Evolutionary conservation across 2,888 invertebrate species (phyloP).

Genomic region (Sesia bembeciformis): DNA sequence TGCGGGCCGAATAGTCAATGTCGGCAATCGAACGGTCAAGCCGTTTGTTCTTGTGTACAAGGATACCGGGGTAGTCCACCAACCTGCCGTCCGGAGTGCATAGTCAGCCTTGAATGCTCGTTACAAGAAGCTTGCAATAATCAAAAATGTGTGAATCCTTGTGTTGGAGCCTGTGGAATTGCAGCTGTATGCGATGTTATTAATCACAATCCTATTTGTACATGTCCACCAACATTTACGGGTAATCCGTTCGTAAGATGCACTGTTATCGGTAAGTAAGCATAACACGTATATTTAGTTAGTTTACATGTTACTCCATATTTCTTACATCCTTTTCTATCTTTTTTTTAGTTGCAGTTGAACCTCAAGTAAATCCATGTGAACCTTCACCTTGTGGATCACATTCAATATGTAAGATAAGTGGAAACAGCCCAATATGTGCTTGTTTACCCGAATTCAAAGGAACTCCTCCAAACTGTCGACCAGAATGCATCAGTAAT

Average conservation of each 20-base stretch:
- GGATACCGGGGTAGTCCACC: slow-evolving; percentile 84
- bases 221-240: slow-evolving; percentile 80
- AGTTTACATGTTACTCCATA: neutral
- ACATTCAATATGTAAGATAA: slow-evolving; percentile 80
- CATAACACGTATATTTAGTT: neutral
- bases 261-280: slow-evolving; percentile 52
- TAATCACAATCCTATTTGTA: slow-evolving; percentile 85
- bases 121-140: slow-evolving; percentile 82
- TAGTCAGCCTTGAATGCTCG: slow-evolving; percentile 82
- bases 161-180: slow-evolving; percentile 84
- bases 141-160: slow-evolving; percentile 84
- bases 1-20: slow-evolving; percentile 87
- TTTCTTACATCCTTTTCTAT: neutral
- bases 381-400: slow-evolving; percentile 87
- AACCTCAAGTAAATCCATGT: slow-evolving; percentile 69
- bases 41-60: slow-evolving; percentile 83
- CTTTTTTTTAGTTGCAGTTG: slow-evolving; percentile 27
- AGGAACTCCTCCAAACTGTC: slow-evolving; percentile 83
- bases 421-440: slow-evolving; percentile 81
- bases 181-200: slow-evolving; percentile 82
- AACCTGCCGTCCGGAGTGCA: slow-evolving; percentile 85
- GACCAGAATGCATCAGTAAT: slow-evolving; percentile 86
- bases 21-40: slow-evolving; percentile 78
- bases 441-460: slow-evolving; percentile 80
- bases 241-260: slow-evolving; percentile 87